Conservation (phyloP, 2,888 invertebrate genomes). For the Sarcophaga subvicina region DNA sequence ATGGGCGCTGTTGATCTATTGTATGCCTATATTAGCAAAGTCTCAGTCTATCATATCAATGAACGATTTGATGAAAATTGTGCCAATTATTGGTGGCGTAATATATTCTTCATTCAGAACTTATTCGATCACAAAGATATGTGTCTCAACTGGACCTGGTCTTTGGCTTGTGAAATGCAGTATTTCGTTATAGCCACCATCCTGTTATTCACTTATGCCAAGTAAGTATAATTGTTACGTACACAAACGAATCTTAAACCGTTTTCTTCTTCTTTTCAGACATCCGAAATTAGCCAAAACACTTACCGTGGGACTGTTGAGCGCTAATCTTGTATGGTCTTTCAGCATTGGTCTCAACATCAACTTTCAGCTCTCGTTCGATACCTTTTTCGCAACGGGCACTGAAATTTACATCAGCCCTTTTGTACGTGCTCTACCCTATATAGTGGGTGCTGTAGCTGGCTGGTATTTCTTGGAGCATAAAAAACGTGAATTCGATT, state of each 20-base stretch:
- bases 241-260: neutral
- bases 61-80: constrained; percentile 81
- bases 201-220: constrained; percentile 79
- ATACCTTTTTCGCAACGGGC: constrained; percentile 79
- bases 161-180: constrained; percentile 82
- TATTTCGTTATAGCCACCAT: constrained; percentile 79
- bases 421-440: constrained; percentile 83
- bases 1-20: constrained; percentile 79
- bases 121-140: constrained; percentile 79
- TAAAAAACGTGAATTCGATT: constrained; percentile 73
- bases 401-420: constrained; percentile 83
- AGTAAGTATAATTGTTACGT: constrained; percentile 74
- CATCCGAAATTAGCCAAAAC: constrained; percentile 75
- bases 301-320: constrained; percentile 70
- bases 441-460: constrained; percentile 82
- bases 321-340: constrained; percentile 77
- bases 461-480: constrained; percentile 81
- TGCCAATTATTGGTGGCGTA: constrained; percentile 81
- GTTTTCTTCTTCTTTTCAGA: constrained; percentile 68
- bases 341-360: constrained; percentile 75
- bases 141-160: constrained; percentile 82
- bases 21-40: constrained; percentile 79
- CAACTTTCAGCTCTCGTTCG: constrained; percentile 80
- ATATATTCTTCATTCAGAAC: constrained; percentile 81
- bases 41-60: constrained; percentile 80